These are phyloP conservation scores for Smittia sp. DNA, from an alignment of 2,888 invertebrate species.

Conservation along the genomic window DNA sequence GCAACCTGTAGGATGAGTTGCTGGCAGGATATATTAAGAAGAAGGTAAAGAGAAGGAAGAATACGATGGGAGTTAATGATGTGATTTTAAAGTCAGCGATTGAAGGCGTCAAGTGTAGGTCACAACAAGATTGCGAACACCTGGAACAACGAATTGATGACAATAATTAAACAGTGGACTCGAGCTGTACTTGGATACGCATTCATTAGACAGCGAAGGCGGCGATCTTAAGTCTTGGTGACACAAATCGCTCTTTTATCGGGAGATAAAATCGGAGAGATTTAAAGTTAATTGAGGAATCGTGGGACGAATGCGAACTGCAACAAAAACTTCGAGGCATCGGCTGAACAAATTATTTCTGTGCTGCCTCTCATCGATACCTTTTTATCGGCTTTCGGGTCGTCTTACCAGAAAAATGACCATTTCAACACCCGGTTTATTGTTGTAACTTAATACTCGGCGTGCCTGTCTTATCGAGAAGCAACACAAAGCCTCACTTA, in stretches of 20 bases:
- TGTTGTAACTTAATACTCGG: background rate
- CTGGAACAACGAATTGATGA: constrained; percentile 11
- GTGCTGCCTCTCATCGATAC: too few species aligned
- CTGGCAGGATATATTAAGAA: too few species aligned
- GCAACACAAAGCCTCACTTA: background rate
- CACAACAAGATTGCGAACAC: too few species aligned
- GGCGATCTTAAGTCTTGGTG: too few species aligned
- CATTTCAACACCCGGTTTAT: constrained; percentile 3
- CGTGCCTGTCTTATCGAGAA: background rate
- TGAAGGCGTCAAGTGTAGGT: background rate
- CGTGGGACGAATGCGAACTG: background rate
- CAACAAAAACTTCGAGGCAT: background rate
- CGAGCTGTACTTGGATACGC: too few species aligned
- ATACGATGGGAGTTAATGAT: too few species aligned
- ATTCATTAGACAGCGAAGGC: too few species aligned
- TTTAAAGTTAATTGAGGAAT: background rate
- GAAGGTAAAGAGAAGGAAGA: too few species aligned
- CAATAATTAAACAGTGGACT: constrained; percentile 14
- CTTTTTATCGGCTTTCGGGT: constrained; percentile 1
- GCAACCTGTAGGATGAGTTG: too few species aligned
- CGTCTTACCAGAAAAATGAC: background rate
- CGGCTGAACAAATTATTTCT: background rate
- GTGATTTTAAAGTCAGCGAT: too few species aligned
- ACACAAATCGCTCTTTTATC: too few species aligned
- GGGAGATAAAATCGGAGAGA: background rate